Conservation (phyloP, 2,888 invertebrate genomes). For the Idaea dimidiata region DNA sequence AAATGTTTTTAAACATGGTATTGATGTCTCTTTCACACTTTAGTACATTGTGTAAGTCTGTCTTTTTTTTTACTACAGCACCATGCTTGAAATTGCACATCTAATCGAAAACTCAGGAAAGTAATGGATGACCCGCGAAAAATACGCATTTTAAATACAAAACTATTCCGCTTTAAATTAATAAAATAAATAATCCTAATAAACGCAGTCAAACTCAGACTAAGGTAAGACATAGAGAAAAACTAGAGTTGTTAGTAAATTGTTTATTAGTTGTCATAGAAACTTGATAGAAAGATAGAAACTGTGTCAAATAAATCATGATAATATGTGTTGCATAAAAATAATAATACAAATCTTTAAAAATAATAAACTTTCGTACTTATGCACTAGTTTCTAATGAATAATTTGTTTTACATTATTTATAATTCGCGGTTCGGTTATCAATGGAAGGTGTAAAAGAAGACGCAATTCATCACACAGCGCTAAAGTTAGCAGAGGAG, state of each 20-base stretch:
- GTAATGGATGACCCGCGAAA: background rate
- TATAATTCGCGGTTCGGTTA: slow-evolving; percentile 41
- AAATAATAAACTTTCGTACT: slow-evolving; percentile 55
- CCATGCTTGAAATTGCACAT: background rate
- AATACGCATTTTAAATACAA: background rate
- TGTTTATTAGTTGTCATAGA: slow-evolving; percentile 51
- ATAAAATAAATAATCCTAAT: background rate
- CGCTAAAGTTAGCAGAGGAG: slow-evolving; percentile 89
- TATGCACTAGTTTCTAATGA: slow-evolving; percentile 39
- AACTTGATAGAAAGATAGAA: too few species aligned
- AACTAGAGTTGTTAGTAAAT: background rate
- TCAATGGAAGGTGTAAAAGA: slow-evolving; percentile 80
- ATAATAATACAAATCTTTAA: slow-evolving; percentile 46
- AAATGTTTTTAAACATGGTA: background rate
- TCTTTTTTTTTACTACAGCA: background rate
- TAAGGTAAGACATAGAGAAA: too few species aligned
- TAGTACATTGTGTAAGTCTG: background rate
- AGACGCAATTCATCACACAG: slow-evolving; percentile 86
- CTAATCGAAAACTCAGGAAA: background rate
- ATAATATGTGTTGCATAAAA: slow-evolving; percentile 60
- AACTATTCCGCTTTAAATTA: background rate
- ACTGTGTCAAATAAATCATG: slow-evolving; percentile 47
- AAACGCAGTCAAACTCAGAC: background rate
- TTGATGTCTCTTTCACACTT: background rate
- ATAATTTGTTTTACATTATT: slow-evolving; percentile 56